A percentile compares a stretch with the other conserved stretches of the same genome.
These are phyloP conservation scores for Platycnemis pennipes DNA, from an alignment of 2,888 invertebrate species.

Conservation along the genomic window DNA sequence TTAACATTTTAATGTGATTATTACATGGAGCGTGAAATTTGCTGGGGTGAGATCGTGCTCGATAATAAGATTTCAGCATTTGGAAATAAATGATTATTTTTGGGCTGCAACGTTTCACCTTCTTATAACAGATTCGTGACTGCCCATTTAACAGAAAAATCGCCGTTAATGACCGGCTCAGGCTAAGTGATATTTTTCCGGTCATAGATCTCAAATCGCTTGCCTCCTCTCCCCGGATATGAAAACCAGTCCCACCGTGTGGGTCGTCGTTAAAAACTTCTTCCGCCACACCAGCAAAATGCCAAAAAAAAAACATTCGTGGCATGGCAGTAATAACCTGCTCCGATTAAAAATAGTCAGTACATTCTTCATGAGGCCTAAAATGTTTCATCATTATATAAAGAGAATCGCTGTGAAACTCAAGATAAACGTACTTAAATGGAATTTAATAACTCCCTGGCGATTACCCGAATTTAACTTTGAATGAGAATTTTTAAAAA, in stretches of 20 bases:
- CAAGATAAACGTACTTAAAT: too few species aligned
- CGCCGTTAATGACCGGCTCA: conserved; percentile 20
- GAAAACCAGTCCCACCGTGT: conserved; percentile 10
- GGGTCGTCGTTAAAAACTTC: background rate
- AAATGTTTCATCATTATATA: background rate
- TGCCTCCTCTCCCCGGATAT: background rate
- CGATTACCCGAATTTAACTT: background rate
- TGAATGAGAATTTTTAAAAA: background rate
- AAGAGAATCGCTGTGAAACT: too few species aligned
- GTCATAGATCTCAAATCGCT: conserved; percentile 12
- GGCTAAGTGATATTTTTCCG: conserved; percentile 51
- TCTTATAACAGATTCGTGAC: conserved; percentile 34
- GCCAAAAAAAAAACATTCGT: background rate
- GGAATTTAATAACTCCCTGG: background rate
- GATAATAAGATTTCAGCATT: conserved; percentile 30
- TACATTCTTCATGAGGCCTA: background rate
- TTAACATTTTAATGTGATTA: conserved; percentile 16
- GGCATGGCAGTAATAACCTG: background rate
- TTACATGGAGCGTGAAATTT: conserved; percentile 25
- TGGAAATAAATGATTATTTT: conserved; percentile 26
- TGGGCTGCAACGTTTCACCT: background rate
- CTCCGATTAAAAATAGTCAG: background rate
- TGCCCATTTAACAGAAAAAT: conserved; percentile 52
- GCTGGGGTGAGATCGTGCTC: background rate
- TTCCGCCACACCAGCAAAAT: background rate